These are phyloP conservation scores for Gryon sp. DNA, from an alignment of 1,140 invertebrate species.

Conservation along the genomic window DNA sequence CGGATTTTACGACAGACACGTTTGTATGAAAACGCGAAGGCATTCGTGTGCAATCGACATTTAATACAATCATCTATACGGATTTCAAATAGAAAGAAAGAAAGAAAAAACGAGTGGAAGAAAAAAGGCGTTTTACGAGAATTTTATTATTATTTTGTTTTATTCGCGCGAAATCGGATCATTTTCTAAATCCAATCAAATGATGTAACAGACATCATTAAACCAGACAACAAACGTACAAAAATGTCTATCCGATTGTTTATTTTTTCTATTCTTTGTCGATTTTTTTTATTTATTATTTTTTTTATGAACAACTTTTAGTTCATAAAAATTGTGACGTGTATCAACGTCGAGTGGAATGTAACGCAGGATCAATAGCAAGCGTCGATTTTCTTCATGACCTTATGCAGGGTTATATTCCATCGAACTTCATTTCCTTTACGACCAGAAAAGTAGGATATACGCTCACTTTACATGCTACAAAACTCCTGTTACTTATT, in stretches of 20 bases:
- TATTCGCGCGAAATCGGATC: constrained; percentile 33
- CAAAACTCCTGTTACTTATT: constrained; percentile 47
- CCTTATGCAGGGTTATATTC: constrained; percentile 18
- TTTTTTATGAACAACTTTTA: no score
- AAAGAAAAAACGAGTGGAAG: no score
- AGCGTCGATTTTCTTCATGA: constrained; percentile 26
- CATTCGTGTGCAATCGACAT: constrained; percentile 45
- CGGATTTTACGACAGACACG: constrained; percentile 41
- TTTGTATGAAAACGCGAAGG: constrained; percentile 35
- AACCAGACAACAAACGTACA: neutral
- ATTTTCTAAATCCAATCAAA: no score
- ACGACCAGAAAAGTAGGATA: constrained; percentile 44
- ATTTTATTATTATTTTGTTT: constrained; percentile 54
- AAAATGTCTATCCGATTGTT: no score
- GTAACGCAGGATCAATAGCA: constrained; percentile 43
- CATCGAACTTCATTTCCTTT: constrained; percentile 55
- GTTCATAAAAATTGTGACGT: constrained; percentile 17
- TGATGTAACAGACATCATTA: constrained; percentile 13
- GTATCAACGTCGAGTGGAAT: constrained; percentile 37
- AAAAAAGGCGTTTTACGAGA: constrained; percentile 41
- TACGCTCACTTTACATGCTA: constrained; percentile 48
- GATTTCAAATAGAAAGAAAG: constrained; percentile 34
- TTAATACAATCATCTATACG: constrained; percentile 50
- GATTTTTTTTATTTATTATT: no score
- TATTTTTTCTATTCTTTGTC: no score